phyloP scores from a whole-genome alignment of 23 tunicate species.

The Corella eumyota region DNA sequence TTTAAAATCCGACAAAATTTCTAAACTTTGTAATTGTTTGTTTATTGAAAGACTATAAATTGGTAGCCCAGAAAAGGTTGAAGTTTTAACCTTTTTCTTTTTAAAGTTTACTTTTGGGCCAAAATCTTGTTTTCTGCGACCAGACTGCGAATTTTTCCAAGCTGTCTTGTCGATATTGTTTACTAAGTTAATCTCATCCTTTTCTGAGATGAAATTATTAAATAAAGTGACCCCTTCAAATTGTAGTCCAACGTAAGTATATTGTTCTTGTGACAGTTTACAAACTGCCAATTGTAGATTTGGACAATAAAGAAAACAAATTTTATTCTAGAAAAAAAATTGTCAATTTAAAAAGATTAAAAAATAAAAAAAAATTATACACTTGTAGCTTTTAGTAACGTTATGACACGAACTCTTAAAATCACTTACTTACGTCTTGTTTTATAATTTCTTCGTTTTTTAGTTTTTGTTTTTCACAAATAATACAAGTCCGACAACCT shows the following conservation, averaged over 20 bases:
- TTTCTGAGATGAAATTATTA: conserved; percentile 35
- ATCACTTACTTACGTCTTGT: background rate
- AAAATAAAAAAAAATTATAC: background rate
- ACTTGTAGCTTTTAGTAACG: too few species aligned
- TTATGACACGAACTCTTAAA: too few species aligned
- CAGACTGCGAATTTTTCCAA: conserved; percentile 93
- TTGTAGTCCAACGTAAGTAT: conserved; percentile 16
- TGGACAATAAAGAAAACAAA: background rate
- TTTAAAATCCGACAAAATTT: conserved; percentile 30
- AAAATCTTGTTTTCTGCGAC: conserved; percentile 94
- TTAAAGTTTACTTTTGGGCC: conserved; percentile 99
- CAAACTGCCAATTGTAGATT: background rate
- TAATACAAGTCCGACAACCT: conserved; percentile 44
- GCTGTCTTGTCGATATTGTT: conserved; percentile 19
- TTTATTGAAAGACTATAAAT: conserved; percentile 12
- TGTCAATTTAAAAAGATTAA: background rate
- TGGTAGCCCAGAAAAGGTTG: conserved; percentile 81
- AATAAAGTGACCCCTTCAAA: conserved; percentile 69
- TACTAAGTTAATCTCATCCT: conserved; percentile 37
- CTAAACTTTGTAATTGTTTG: conserved; percentile 6
- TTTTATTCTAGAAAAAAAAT: background rate
- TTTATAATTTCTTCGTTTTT: background rate
- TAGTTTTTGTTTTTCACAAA: conserved; percentile 21
- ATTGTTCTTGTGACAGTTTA: background rate
- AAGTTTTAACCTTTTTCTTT: conserved; percentile 48